Evolutionary conservation across 2,888 invertebrate genomes (phyloP).

Genomic region (Ichneumoninae sp.): DNA sequence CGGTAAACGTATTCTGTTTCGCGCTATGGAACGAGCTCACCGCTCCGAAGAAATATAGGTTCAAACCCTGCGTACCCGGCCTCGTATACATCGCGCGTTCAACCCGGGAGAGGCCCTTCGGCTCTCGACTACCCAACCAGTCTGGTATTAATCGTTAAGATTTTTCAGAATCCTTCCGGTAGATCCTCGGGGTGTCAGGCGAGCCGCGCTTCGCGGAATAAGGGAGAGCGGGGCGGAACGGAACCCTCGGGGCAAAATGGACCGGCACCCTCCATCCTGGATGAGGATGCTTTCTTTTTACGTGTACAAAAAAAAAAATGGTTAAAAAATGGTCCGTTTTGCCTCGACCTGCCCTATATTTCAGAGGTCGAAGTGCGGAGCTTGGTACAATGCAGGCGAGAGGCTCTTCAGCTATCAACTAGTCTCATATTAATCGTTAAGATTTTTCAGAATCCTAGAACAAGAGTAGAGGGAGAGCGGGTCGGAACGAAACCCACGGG

Average conservation of each 20-base stretch:
- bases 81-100: neutral
- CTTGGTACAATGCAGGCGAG: slow-evolving; percentile 27
- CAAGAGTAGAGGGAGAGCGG: no score
- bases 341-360: neutral
- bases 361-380: slow-evolving; percentile 62
- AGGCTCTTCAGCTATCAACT: slow-evolving; percentile 34
- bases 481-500: no score
- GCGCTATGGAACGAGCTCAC: slow-evolving; percentile 5
- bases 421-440: slow-evolving; percentile 74
- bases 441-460: no score
- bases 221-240: no score
- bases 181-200: neutral
- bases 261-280: no score
- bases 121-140: neutral
- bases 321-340: no score
- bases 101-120: slow-evolving; percentile 45
- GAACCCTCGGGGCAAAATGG: no score
- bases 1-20: slow-evolving; percentile 39
- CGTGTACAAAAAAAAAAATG: no score
- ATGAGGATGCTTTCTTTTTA: no score
- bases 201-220: neutral
- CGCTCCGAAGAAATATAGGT: slow-evolving; percentile 62
- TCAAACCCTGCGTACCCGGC: slow-evolving; percentile 35
- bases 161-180: neutral
- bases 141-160: neutral